phyloP scores from a whole-genome alignment of 1,140 invertebrate species.

The Zophobas morio region DNA sequence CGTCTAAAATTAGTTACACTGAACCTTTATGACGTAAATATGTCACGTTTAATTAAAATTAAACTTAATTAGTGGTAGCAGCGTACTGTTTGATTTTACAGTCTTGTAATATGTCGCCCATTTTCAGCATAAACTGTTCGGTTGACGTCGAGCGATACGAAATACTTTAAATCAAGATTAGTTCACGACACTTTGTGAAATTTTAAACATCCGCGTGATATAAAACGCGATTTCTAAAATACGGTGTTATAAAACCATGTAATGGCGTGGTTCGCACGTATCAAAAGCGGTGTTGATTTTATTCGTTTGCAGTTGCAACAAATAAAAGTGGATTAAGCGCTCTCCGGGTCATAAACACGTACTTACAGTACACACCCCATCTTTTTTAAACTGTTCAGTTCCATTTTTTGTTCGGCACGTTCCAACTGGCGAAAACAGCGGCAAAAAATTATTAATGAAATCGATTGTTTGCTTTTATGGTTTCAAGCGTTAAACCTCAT shows the following conservation, averaged over 20 bases:
- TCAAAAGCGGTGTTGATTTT: constrained; percentile 40
- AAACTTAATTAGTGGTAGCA: too few species aligned
- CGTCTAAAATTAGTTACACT: too few species aligned
- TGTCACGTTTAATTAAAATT: too few species aligned
- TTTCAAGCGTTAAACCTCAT: too few species aligned
- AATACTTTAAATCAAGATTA: background rate
- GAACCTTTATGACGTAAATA: too few species aligned
- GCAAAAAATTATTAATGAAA: too few species aligned
- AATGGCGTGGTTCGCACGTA: constrained; percentile 34
- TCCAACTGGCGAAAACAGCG: too few species aligned
- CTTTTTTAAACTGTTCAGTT: constrained; percentile 40
- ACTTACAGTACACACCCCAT: constrained; percentile 21
- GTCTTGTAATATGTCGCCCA: too few species aligned
- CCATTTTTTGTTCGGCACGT: background rate
- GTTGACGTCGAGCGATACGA: too few species aligned
- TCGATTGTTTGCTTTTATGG: too few species aligned
- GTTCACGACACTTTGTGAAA: background rate
- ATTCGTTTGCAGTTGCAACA: constrained; percentile 43
- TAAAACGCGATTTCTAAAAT: constrained; percentile 9
- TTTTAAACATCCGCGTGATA: constrained; percentile 10
- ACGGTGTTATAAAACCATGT: constrained; percentile 32
- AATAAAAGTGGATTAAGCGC: constrained; percentile 46
- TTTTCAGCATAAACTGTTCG: too few species aligned
- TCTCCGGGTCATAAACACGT: constrained; percentile 39
- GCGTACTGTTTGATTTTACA: too few species aligned